Base-by-base conservation (phyloP, 2,888 invertebrate species). In the Branchellion lobata region DNA sequence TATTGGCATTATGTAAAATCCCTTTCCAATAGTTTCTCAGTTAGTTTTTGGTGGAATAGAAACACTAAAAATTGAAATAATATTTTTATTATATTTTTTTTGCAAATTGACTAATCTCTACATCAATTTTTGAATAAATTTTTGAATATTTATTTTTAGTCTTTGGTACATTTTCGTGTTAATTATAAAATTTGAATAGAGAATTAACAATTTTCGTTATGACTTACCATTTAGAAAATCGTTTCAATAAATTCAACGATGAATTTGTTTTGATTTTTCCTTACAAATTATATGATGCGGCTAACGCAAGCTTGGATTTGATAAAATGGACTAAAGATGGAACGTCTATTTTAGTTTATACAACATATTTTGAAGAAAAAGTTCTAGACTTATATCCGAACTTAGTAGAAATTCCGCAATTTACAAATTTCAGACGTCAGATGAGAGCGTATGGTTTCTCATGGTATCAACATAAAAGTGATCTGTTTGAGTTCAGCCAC, bases 1-100 rank as follows among this genome's bases (percentile, higher is more conserved):
- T 96, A 95, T 93, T 99, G 98, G 97, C 99, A 99, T 89, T 95
- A 93, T 89, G 94, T 99, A 3, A 91, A 92, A 82, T 92, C 96
- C 0, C 89, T 96, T 68, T 92, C 92, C 53, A 90, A 92, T 61
- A 96, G 96, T 87, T 96, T 97, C 87, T 97, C 97, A 24, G 93
- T 98, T 0, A 97, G 96, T 88, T 98, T 96, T 89, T 99, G 98
- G 98, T 98, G 95, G 94, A 89, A 91, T 79, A 82, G 81, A 78
- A 40, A 14, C 40, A 40, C 14, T 40, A 40, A 40, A 40, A 40
- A 5, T 40, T 40, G 5, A 40, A 40, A 40, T 40, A 40, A 40
- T 40, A 40, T 40, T 8, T 8, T 40, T 40, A 8, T 40, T 40
- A 40, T 40, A 40, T 40, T 40, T 40, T 8, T 8, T 8, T 8